Evolutionary conservation across 2,888 invertebrate genomes (phyloP).

Genomic region (Sphaerophoria rueppellii): DNA sequence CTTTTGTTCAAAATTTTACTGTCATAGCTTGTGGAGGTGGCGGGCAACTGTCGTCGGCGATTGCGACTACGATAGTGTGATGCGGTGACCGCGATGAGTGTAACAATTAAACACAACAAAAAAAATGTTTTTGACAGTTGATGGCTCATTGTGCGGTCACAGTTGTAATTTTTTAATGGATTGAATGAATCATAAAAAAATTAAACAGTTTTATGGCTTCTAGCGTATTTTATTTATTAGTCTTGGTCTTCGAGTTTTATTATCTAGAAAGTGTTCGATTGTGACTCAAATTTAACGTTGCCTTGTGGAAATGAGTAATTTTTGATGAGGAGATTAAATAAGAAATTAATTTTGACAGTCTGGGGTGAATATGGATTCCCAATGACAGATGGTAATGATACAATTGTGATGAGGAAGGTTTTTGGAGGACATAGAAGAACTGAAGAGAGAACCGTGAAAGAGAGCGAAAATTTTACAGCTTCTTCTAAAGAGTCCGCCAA

Average conservation of each 20-base stretch:
- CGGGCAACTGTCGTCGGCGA: neutral
- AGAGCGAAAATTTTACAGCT: no score
- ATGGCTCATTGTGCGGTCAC: conserved; percentile 45
- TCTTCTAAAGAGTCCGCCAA: no score
- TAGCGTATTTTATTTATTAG: neutral
- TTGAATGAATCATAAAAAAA: conserved; percentile 47
- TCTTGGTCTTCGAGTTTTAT: conserved; percentile 1
- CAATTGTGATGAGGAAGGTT: no score
- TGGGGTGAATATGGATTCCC: no score
- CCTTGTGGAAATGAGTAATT: no score
- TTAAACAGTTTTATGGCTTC: conserved; percentile 19
- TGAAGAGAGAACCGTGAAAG: no score
- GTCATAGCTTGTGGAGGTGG: conserved; percentile 6
- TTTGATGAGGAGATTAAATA: no score
- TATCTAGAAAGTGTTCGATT: neutral
- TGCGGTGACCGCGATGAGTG: conserved; percentile 17
- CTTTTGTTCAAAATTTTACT: conserved; percentile 43
- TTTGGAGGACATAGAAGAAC: no score
- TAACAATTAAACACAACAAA: conserved; percentile 59
- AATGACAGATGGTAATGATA: no score
- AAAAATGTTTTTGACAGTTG: conserved; percentile 13
- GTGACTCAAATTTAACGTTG: neutral
- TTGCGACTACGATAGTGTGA: no score
- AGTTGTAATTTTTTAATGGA: conserved; percentile 32
- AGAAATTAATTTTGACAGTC: no score